Conservation (phyloP, 2,113 vertebrate species). For the Cyanoderma ruficeps region DNA sequence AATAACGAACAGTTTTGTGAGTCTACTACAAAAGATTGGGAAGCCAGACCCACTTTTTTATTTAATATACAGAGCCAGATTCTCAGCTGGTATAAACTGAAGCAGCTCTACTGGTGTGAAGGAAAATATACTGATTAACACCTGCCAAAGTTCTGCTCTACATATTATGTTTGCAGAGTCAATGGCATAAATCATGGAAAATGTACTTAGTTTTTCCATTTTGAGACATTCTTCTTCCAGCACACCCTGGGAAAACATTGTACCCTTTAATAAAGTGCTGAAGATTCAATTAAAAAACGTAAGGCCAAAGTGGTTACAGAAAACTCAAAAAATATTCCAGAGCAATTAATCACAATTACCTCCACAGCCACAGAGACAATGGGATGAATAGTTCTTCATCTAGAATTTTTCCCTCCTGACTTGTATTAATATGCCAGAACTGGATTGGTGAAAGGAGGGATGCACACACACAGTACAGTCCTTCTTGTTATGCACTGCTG, state of each 20-base stretch:
- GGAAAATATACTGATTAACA: constrained; percentile 58
- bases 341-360: background rate
- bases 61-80: constrained; percentile 31
- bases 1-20: constrained; percentile 12
- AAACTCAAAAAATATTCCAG: background rate
- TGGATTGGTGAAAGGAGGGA: background rate
- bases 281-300: background rate
- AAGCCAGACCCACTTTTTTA: constrained; percentile 22
- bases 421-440: background rate
- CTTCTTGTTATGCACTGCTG: background rate
- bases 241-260: background rate
- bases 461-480: accelerated
- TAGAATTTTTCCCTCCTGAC: background rate
- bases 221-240: background rate
- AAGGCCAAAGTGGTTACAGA: background rate
- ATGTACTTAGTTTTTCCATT: constrained; percentile 36
- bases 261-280: constrained; percentile 2
- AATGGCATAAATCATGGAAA: constrained; percentile 54
- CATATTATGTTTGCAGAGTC: constrained; percentile 43
- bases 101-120: constrained; percentile 8
- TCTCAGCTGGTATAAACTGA: constrained; percentile 49
- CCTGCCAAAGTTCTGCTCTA: constrained; percentile 56
- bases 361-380: background rate
- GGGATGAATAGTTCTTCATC: background rate
- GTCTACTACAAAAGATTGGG: constrained; percentile 52